Base-by-base conservation (phyloP, 2,797 vertebrate genomes). In the Crossoptilon crossoptilon region DNA sequence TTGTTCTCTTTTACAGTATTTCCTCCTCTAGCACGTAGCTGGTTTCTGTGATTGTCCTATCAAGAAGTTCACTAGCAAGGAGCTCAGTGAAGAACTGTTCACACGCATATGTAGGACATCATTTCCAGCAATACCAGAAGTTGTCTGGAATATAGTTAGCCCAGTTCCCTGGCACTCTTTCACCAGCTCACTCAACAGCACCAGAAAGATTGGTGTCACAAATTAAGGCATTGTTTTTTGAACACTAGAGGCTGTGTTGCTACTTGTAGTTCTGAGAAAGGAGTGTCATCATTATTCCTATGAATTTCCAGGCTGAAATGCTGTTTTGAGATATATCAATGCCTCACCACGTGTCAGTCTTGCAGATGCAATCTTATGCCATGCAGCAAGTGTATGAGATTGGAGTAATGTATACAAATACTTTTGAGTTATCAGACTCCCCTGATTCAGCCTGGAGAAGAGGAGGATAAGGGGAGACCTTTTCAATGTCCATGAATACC, bases 351-450 rank as follows among this genome's bases (percentile, higher is more conserved):
- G 8, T 60, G 31, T 66, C 41, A 35, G 27, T n/a, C 31, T 64
- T 82, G 35, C 37, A 79, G 23, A 55, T 82, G 44, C 35, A 82
- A 43, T 44, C 9, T 69, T 85, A 18, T 64, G 53, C 31, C 19
- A 29, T 5, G 1, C 74, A 68, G 13, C 19, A 37, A 49, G 44
- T 48, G 67, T 71, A 44, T 64, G 35, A 70, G 37, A 72, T n/a
- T 0, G 0, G 49, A 85, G 44, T n/a, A 75, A 48, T 33, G 37
- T 8, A 7, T 13, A 7, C 11, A 72, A 68, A 78, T 43, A 2
- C 75, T 16, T 10, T 33, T 53, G 10, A 60, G 33, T 62, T 66
- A 76, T 8, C 51, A 37, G 7, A 37, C 15, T 76, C 27, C 13
- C 18, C 69, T 35, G 48, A 22, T 58, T 33, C 56, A 33, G 56